Evolutionary conservation across 2,113 vertebrate genomes (phyloP), one percentile per base, ranked within the genome.

Genomic region (Xenopus borealis): DNA sequence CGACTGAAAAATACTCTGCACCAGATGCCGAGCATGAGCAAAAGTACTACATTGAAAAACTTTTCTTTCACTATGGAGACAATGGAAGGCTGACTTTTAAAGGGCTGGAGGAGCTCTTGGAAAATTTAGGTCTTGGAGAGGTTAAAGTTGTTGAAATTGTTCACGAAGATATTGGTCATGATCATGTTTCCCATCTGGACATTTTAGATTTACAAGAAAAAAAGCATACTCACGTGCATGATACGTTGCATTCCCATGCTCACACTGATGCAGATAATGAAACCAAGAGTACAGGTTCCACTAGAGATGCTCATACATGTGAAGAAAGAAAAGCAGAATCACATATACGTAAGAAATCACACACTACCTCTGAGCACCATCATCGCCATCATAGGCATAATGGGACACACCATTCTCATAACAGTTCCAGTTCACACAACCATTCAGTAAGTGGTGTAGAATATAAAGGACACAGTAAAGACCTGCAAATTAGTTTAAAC

Each of bases 111-210:
- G 96, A 86, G 88, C 88, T 99, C 78, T 87, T 99, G 79, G 74
- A 89, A 19, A 98, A 93, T 79, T 85, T 99, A 83, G 97, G 97
- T 59, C 89, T 99, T 78, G 97, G 97, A 58, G 92, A 96, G 78
- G 90, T 98, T 27, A 94, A 94, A 83, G 84, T 97, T 71, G 92
- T 99, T 27, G 91, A 86, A 70, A 83, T 94, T 76, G 92, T 92
- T 82, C 96, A 99, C 19, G 94, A 96, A 72, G 89, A 95, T 17
- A 86, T 97, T 79, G 97, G 96, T 45, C 97, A 99, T 0, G 95
- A 98, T 82, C 94, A 98, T 7, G 94, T 98, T 76, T 94, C 95
- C 78, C 96, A 98, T 78, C 85, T 98, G 16, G 95, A 97, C 79
- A 67, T 94, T 74, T 82, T 98, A 81, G 96, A 98, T 45, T 81